A percentile compares a stretch with the other conserved stretches of the same genome.
These are phyloP conservation scores for Mormyrus hasselquistii DNA, from an alignment of 2,797 vertebrate species.

Conservation along the genomic window DNA sequence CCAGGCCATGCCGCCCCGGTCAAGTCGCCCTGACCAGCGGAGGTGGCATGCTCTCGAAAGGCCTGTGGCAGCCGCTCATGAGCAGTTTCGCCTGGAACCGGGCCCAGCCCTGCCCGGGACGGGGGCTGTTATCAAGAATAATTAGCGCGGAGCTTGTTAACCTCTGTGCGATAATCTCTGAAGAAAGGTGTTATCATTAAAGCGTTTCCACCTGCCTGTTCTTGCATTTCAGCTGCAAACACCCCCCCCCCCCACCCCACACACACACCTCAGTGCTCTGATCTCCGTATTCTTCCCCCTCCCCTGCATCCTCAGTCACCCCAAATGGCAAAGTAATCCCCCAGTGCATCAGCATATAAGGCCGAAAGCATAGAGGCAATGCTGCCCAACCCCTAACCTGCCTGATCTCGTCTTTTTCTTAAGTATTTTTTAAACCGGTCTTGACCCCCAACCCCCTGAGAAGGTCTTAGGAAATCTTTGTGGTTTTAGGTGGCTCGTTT, in stretches of 20 bases:
- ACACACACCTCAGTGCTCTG: background rate
- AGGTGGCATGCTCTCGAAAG: background rate
- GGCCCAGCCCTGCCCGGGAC: background rate
- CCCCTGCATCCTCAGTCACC: background rate
- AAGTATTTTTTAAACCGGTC: background rate
- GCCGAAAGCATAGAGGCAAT: background rate
- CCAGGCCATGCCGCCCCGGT: too few relatives aligned
- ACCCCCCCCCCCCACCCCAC: too few relatives aligned
- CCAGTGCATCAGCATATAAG: background rate
- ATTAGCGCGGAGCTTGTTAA: constrained; percentile 4
- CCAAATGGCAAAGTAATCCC: background rate
- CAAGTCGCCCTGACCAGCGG: background rate
- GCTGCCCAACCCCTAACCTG: background rate
- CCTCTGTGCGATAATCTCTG: constrained; percentile 21
- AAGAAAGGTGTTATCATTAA: constrained; percentile 23
- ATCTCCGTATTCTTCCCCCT: background rate
- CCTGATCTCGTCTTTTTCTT: background rate
- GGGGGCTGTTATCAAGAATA: background rate
- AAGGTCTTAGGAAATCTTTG: background rate
- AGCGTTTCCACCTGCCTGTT: constrained; percentile 12
- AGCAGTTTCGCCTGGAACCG: background rate
- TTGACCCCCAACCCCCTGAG: background rate
- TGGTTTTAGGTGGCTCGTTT: background rate
- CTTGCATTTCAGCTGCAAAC: background rate
- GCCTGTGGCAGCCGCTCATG: background rate